Evolutionary conservation across 2,797 vertebrate genomes (phyloP), one percentile per base, ranked within the genome.

Genomic region (Psittacula echo): DNA sequence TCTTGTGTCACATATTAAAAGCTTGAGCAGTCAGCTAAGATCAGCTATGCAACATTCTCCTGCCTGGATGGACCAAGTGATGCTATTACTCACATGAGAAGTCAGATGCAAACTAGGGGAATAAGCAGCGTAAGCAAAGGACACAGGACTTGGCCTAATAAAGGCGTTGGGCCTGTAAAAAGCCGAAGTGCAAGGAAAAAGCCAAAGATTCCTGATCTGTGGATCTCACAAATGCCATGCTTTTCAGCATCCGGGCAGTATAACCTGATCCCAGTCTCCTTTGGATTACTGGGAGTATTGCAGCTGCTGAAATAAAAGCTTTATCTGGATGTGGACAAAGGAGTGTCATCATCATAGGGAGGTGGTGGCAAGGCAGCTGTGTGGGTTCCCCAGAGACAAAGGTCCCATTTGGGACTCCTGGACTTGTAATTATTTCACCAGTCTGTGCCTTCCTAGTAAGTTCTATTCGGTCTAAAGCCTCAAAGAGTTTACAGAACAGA

Each of bases 401-500:
- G n/a, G 26, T 1, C 2, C 47, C 60, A 6, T 67, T 87, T 51
- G 32, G 58, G 77, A 34, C 67, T 90, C 62, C 67, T 61, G 51
- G 29, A 30, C 18, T 39, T 61, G 50, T 60, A 56, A 83, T 91
- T 90, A 74, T 53, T 88, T 89, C 53, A 34, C 41, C 44, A 23
- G 54, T 37, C 64, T 64, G 18, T n/a, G 32, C 30, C 67, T 85
- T 85, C 53, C 48, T 54, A 0, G 0, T 58, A 37, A 81, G 47
- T 75, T 77, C 37, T 58, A 0, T 67, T 86, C 87, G 71, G 56
- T 85, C 56, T 67, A 61, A 84, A 94, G 32, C 87, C 54, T 91
- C 83, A 56, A 92, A 78, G 92, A 88, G 58, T 58, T 87, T 91
- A 34, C 80, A 65, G 80, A 87, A 73, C 66, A 60, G 60, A 85